A percentile compares a stretch with the other conserved stretches of the same genome.
Conservation (phyloP, 2,113 vertebrate genomes). For the Mormoops blainvillei region DNA sequence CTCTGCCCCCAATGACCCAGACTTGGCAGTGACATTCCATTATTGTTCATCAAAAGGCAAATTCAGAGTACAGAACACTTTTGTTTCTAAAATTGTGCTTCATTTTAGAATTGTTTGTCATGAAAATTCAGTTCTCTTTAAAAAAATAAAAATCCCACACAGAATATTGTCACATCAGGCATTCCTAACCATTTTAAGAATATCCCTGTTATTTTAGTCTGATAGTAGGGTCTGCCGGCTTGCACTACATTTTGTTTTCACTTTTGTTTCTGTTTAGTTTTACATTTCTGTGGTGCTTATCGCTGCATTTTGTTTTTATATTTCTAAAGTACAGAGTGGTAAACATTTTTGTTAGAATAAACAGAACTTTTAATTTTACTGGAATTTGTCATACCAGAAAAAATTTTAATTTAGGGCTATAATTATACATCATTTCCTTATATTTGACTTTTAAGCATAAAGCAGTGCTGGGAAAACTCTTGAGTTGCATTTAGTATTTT, state of each 20-base stretch:
- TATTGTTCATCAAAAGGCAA: neutral
- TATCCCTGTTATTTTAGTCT: neutral
- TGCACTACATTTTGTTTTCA: neutral
- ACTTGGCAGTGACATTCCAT: neutral
- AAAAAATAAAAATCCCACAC: neutral
- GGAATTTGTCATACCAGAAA: slow-evolving; percentile 42
- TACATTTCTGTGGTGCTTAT: neutral
- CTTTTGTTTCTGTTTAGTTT: slow-evolving; percentile 30
- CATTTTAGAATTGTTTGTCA: slow-evolving; percentile 2
- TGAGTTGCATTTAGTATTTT: slow-evolving; percentile 51
- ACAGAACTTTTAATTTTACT: slow-evolving; percentile 40
- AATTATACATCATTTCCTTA: slow-evolving; percentile 31
- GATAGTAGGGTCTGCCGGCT: neutral
- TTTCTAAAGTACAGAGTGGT: slow-evolving; percentile 24
- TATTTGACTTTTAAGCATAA: slow-evolving; percentile 49
- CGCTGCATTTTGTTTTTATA: slow-evolving; percentile 38
- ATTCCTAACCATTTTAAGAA: neutral
- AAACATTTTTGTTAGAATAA: slow-evolving; percentile 53
- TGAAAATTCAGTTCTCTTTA: neutral
- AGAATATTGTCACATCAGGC: neutral
- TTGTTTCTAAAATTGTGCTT: slow-evolving; percentile 21
- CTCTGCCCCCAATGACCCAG: neutral
- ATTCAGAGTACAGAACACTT: neutral
- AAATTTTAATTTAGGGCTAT: slow-evolving; percentile 30
- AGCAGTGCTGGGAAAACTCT: slow-evolving; percentile 39